A percentile compares a stretch with the other conserved stretches of the same genome.
phyloP scores from a whole-genome alignment of 2,797 vertebrate genomes.

The Syngnathus rostellatus region DNA sequence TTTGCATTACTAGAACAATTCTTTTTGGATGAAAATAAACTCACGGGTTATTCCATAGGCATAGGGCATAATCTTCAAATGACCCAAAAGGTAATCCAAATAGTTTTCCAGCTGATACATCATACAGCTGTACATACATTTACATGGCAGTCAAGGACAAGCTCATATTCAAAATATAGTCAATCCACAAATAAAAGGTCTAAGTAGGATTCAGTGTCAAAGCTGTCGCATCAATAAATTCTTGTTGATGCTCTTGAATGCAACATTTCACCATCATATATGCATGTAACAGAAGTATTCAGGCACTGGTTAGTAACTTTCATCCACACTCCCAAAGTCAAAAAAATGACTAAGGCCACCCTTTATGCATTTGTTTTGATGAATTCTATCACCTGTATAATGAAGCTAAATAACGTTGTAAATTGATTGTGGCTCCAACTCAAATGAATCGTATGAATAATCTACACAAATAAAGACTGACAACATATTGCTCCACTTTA shows the following conservation, averaged over 20 bases:
- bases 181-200: conserved; percentile 30
- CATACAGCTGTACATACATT: conserved; percentile 48
- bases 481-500: not conserved
- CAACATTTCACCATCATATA: conserved; percentile 20
- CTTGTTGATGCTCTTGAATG: conserved; percentile 43
- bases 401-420: conserved; percentile 35
- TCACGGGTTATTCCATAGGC: conserved; percentile 27
- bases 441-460: not conserved
- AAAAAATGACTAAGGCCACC: conserved; percentile 69
- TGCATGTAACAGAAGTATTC: conserved; percentile 53
- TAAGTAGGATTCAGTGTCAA: conserved; percentile 14
- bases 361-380: conserved; percentile 48
- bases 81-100: conserved; percentile 41
- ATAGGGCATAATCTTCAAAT: conserved; percentile 23
- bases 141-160: conserved; percentile 50
- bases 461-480: not conserved
- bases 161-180: conserved; percentile 33
- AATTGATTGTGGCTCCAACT: conserved; percentile 7
- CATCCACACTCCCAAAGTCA: conserved; percentile 58
- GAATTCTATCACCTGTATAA: conserved; percentile 27
- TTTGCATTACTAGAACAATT: conserved; percentile 29
- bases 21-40: conserved; percentile 23
- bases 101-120: conserved; percentile 45
- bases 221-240: conserved; percentile 7
- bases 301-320: conserved; percentile 70